Percentiles rank a stretch among this genome's conserved stretches.
Evolutionary conservation across 2,888 invertebrate genomes (phyloP).

Genomic region (Lymantria monacha): DNA sequence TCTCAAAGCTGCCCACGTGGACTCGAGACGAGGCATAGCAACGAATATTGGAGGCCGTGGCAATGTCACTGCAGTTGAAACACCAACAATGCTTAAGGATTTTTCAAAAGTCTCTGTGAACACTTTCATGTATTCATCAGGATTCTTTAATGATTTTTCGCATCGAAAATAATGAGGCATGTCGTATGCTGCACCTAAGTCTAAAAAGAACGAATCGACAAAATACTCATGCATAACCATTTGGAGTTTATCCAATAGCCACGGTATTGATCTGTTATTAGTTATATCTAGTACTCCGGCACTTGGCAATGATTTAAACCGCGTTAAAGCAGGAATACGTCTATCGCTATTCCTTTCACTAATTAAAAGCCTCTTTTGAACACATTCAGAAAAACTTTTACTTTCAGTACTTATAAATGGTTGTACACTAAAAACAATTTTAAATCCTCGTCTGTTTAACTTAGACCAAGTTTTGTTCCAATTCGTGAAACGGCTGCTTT

Average conservation of each 20-base stretch:
- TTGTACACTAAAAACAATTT: conserved; percentile 93
- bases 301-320: conserved; percentile 90
- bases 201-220: conserved; percentile 93
- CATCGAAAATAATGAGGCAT: conserved; percentile 94
- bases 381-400: conserved; percentile 89
- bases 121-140: conserved; percentile 90
- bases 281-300: conserved; percentile 94
- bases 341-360: conserved; percentile 90
- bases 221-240: conserved; percentile 87
- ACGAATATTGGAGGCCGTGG: conserved; percentile 94
- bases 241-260: conserved; percentile 89
- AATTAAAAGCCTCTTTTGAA: conserved; percentile 87
- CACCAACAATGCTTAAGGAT: conserved; percentile 87
- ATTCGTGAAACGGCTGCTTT: conserved; percentile 88
- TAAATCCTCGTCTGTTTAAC: conserved; percentile 91
- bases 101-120: conserved; percentile 86
- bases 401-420: conserved; percentile 95
- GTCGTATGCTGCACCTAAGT: conserved; percentile 91
- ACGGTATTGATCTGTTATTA: conserved; percentile 89
- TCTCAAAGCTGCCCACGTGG: conserved; percentile 93
- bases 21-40: conserved; percentile 91
- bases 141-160: conserved; percentile 87
- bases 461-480: conserved; percentile 90
- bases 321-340: conserved; percentile 90
- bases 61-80: conserved; percentile 90